Conservation (phyloP, 1,140 invertebrate species). For the Trinorchestia longiramus region DNA sequence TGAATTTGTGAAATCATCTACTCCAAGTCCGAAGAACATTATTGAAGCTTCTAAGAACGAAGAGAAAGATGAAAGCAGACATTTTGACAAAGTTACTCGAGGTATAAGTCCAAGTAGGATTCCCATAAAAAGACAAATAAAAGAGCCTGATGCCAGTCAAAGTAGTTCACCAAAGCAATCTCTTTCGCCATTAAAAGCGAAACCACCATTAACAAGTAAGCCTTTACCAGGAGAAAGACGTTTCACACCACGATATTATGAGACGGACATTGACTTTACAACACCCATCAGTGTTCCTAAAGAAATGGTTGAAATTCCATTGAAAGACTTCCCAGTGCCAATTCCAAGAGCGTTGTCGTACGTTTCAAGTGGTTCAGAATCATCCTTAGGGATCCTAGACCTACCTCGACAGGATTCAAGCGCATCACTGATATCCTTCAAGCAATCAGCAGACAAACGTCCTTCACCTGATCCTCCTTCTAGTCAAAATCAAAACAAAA, state of each 20-base stretch:
- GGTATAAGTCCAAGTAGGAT: slow-evolving; percentile 22
- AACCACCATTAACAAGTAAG: background rate
- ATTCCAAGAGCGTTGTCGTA: slow-evolving; percentile 10
- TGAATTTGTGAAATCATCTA: background rate
- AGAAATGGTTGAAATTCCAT: background rate
- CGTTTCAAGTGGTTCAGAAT: slow-evolving; percentile 28
- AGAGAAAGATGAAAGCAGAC: background rate
- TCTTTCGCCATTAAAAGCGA: background rate
- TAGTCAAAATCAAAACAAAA: background rate
- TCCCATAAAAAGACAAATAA: background rate
- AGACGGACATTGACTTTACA: background rate
- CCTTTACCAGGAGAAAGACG: background rate
- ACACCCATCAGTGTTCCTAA: background rate
- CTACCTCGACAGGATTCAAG: slow-evolving; percentile 30
- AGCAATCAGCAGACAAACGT: background rate
- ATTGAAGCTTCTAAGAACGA: background rate
- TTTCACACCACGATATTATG: background rate
- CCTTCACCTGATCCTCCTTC: background rate
- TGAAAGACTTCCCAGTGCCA: slow-evolving; percentile 24
- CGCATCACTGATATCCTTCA: slow-evolving; percentile 22
- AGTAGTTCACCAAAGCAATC: background rate
- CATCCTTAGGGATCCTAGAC: slow-evolving; percentile 2
- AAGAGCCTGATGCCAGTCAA: background rate
- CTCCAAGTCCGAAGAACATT: background rate
- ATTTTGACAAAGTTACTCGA: background rate